Evolutionary conservation across 2,888 invertebrate genomes (phyloP).

Genomic region (Cheilosia vulpina): DNA sequence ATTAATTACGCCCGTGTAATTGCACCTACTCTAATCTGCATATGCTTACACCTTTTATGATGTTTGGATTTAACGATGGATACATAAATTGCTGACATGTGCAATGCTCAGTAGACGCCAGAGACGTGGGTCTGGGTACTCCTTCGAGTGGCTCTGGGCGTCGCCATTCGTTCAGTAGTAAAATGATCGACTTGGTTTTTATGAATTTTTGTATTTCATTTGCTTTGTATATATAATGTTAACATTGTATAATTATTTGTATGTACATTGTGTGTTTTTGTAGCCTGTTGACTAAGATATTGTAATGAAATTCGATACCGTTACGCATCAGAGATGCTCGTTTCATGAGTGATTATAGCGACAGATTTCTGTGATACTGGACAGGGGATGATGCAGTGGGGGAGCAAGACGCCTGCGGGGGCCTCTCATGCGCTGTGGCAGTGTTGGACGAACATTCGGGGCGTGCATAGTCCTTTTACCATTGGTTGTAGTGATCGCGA

Average conservation of each 20-base stretch:
- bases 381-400: constrained; percentile 4
- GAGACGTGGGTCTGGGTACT: not conserved
- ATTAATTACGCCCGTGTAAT: constrained; percentile 60
- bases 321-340: constrained; percentile 30
- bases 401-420: constrained; percentile 34
- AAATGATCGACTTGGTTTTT: constrained; percentile 47
- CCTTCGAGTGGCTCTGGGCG: not conserved
- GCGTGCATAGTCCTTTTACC: constrained; percentile 45
- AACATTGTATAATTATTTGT: constrained; percentile 62
- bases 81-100: constrained; percentile 39
- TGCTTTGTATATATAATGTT: constrained; percentile 62
- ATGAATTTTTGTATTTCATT: constrained; percentile 70
- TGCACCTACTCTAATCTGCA: constrained; percentile 55
- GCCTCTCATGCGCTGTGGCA: constrained; percentile 64
- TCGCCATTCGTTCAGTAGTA: constrained; percentile 8
- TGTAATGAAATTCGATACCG: constrained; percentile 56
- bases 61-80: constrained; percentile 49
- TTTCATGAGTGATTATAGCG: constrained; percentile 5
- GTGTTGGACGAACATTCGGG: constrained; percentile 40
- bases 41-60: constrained; percentile 61
- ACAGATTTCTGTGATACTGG: not conserved
- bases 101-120: not conserved
- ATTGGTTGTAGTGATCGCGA: constrained; percentile 78
- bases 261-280: constrained; percentile 52
- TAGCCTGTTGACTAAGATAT: constrained; percentile 68